phyloP scores from a whole-genome alignment of 2,888 invertebrate species.

The Harpalus rufipes region DNA sequence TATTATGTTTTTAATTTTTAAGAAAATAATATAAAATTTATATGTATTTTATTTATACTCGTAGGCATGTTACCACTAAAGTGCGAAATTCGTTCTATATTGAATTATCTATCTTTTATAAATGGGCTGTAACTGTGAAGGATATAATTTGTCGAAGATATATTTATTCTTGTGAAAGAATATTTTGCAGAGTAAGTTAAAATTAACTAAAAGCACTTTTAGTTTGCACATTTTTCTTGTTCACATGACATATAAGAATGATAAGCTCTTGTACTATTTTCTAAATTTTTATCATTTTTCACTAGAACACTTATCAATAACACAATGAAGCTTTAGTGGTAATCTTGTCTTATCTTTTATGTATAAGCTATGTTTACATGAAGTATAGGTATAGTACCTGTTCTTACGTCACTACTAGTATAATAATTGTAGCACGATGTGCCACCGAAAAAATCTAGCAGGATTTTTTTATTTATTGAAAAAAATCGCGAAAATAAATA shows the following conservation, averaged over 20 bases:
- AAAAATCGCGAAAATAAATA: too few species aligned
- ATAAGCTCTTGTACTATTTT: background rate
- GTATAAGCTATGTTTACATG: background rate
- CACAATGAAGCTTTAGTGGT: background rate
- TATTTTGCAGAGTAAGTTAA: constrained; percentile 1
- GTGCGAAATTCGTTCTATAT: constrained; percentile 32
- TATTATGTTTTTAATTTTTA: background rate
- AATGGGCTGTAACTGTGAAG: background rate
- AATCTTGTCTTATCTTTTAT: background rate
- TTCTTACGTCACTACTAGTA: too few species aligned
- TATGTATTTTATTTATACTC: background rate
- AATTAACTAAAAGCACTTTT: background rate
- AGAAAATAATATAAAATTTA: background rate
- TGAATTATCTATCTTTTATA: constrained; percentile 19
- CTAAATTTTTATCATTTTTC: background rate
- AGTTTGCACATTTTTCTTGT: too few species aligned
- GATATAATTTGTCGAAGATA: constrained; percentile 12
- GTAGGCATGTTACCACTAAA: constrained; percentile 29
- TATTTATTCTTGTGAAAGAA: background rate
- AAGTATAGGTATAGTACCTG: too few species aligned
- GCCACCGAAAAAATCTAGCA: too few species aligned
- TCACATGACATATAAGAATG: background rate
- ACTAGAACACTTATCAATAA: background rate
- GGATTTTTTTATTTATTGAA: too few species aligned
- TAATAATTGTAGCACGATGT: too few species aligned